Percentiles rank a stretch among this genome's conserved stretches.
These are phyloP conservation scores for Tetropium fuscum DNA, from an alignment of 2,888 invertebrate species.

Conservation along the genomic window DNA sequence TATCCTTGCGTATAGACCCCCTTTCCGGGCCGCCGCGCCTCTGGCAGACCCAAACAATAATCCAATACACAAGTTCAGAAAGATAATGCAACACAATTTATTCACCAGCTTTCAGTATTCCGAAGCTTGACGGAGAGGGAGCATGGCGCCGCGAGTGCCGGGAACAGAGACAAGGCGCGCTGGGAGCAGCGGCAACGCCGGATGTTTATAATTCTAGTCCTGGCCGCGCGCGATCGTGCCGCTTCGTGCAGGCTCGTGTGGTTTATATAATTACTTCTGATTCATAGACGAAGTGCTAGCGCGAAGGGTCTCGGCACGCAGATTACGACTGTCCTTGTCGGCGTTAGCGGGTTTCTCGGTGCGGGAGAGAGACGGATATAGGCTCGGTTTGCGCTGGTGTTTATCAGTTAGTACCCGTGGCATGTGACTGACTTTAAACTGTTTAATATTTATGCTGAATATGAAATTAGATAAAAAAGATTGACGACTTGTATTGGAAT, in stretches of 20 bases:
- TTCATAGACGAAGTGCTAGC: constrained; percentile 44
- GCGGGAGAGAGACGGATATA: not conserved
- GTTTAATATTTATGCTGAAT: constrained; percentile 55
- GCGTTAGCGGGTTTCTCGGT: not conserved
- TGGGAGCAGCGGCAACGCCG: constrained; percentile 38
- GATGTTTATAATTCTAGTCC: constrained; percentile 36
- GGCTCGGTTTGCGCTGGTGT: not conserved
- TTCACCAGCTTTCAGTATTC: constrained; percentile 27
- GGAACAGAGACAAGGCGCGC: constrained; percentile 33
- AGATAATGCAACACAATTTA: constrained; percentile 32
- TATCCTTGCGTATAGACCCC: not conserved
- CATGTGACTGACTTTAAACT: constrained; percentile 44
- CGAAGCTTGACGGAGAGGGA: constrained; percentile 29
- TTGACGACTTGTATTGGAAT: not conserved
- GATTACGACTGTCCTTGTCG: not conserved
- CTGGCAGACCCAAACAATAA: constrained; percentile 29
- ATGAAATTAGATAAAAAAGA: constrained; percentile 43
- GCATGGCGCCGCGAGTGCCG: not conserved
- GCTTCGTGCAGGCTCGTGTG: constrained; percentile 38
- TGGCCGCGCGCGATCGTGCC: constrained; percentile 32
- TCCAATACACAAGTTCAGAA: constrained; percentile 29
- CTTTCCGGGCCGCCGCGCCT: constrained; percentile 23
- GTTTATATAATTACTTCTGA: constrained; percentile 51
- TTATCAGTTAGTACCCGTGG: constrained; percentile 34
- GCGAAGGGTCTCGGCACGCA: constrained; percentile 6